Evolutionary conservation across 2,888 invertebrate species (phyloP).

Genomic region (Epicampocera succincta): DNA sequence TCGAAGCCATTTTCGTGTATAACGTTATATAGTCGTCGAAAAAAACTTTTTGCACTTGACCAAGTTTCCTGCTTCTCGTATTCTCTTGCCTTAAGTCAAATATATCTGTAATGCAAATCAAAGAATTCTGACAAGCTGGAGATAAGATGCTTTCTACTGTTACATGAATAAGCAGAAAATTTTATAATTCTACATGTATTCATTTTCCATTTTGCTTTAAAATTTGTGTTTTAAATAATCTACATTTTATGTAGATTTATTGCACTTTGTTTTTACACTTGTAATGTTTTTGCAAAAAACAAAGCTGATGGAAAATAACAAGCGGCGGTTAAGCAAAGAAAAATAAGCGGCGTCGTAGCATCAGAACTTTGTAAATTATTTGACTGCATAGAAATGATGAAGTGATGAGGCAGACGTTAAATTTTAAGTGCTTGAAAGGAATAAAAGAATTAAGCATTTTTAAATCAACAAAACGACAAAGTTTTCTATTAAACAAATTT

Average conservation of each 20-base stretch:
- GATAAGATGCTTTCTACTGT: neutral
- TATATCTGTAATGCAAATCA: constrained; percentile 12
- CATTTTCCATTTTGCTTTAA: neutral
- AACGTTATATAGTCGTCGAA: neutral
- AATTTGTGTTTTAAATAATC: constrained; percentile 12
- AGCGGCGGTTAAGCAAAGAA: neutral
- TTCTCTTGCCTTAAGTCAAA: constrained; percentile 11
- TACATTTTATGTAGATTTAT: constrained; percentile 62
- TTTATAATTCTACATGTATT: no score
- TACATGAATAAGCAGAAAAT: constrained; percentile 49
- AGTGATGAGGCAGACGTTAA: no score
- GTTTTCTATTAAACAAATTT: no score
- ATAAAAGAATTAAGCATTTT: no score
- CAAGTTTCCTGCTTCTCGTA: neutral
- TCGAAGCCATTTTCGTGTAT: constrained; percentile 83
- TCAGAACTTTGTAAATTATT: no score
- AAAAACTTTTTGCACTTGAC: constrained; percentile 21
- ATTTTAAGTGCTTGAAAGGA: no score
- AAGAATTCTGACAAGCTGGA: neutral
- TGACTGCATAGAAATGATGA: no score
- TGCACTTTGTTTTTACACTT: constrained; percentile 35
- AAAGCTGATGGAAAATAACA: neutral
- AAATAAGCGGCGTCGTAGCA: no score
- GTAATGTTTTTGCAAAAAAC: constrained; percentile 10
- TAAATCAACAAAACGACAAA: no score